A percentile compares a stretch with the other conserved stretches of the same genome.
phyloP scores from a whole-genome alignment of 2,113 vertebrate species.

The Oryzias curvinotus region DNA sequence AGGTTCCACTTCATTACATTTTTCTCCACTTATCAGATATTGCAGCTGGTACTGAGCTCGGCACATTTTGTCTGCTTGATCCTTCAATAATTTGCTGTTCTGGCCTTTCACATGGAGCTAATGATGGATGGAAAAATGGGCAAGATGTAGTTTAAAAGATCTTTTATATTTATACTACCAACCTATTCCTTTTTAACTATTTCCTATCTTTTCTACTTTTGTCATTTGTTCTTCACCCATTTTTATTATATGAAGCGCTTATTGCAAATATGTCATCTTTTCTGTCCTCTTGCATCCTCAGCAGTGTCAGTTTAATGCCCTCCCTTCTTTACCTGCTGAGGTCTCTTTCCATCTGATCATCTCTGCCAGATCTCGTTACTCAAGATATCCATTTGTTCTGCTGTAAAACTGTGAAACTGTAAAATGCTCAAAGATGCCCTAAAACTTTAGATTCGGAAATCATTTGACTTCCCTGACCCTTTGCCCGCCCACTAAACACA shows the following conservation, averaged over 20 bases:
- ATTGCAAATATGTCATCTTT: not conserved
- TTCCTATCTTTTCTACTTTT: not conserved
- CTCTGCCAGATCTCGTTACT: not conserved
- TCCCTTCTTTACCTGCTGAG: conserved; percentile 9
- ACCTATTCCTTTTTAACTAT: conserved; percentile 2
- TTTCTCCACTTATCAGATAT: conserved; percentile 51
- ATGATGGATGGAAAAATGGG: conserved; percentile 26
- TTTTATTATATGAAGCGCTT: not conserved
- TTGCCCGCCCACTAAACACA: too few species aligned
- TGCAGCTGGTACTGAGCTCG: conserved; percentile 65
- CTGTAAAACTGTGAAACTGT: not conserved
- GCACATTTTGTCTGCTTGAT: conserved; percentile 51
- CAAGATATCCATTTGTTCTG: not conserved
- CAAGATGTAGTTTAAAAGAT: conserved; percentile 23
- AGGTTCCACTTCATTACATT: conserved; percentile 72
- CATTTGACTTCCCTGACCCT: too few species aligned
- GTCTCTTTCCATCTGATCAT: not conserved
- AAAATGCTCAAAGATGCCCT: too few species aligned
- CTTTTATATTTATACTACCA: conserved; percentile 6
- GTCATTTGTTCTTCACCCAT: not conserved
- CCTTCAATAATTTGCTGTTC: conserved; percentile 59
- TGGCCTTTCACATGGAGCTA: conserved; percentile 48
- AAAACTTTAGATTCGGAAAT: too few species aligned
- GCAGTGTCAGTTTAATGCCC: conserved; percentile 16
- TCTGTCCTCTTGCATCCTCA: conserved; percentile 7